A percentile compares a stretch with the other conserved stretches of the same genome.
Conservation (phyloP, 2,888 invertebrate genomes). For the Miltochrista miniata region DNA sequence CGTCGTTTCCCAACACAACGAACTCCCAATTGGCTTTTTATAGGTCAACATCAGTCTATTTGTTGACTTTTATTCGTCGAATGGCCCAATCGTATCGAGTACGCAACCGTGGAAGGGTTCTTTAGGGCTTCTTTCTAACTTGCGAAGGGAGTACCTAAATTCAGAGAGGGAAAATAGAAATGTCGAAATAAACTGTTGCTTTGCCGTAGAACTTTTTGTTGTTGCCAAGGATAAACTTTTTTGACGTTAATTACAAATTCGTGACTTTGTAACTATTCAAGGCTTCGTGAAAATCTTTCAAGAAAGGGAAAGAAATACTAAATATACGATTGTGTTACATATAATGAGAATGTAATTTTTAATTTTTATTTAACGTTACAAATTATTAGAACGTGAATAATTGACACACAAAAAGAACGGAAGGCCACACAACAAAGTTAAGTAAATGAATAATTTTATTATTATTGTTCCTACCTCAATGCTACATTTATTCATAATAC, state of each 20-base stretch:
- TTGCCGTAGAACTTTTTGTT: slow-evolving; percentile 17
- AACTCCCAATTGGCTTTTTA: slow-evolving; percentile 39
- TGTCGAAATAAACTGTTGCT: slow-evolving; percentile 20
- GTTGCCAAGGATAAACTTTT: slow-evolving; percentile 15
- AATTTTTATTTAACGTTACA: background rate
- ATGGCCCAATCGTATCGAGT: slow-evolving; percentile 48
- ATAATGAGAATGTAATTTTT: too few relatives aligned
- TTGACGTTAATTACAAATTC: slow-evolving; percentile 14
- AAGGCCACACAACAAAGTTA: too few relatives aligned
- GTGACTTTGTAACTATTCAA: background rate
- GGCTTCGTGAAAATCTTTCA: too few relatives aligned
- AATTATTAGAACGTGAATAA: too few relatives aligned
- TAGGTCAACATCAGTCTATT: slow-evolving; percentile 46
- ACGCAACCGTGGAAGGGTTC: slow-evolving; percentile 43
- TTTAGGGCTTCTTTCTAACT: slow-evolving; percentile 42
- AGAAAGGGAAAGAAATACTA: too few relatives aligned
- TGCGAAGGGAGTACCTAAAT: slow-evolving; percentile 35
- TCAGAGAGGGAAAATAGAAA: slow-evolving; percentile 36
- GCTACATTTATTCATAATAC: too few relatives aligned
- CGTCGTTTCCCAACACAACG: slow-evolving; percentile 20
- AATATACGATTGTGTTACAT: too few relatives aligned
- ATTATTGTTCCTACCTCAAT: too few relatives aligned
- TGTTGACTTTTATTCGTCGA: slow-evolving; percentile 45
- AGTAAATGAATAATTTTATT: too few relatives aligned
- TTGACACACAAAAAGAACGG: too few relatives aligned